Conservation (phyloP, 2,797 vertebrate genomes). For the Chrysocyon brachyurus region DNA sequence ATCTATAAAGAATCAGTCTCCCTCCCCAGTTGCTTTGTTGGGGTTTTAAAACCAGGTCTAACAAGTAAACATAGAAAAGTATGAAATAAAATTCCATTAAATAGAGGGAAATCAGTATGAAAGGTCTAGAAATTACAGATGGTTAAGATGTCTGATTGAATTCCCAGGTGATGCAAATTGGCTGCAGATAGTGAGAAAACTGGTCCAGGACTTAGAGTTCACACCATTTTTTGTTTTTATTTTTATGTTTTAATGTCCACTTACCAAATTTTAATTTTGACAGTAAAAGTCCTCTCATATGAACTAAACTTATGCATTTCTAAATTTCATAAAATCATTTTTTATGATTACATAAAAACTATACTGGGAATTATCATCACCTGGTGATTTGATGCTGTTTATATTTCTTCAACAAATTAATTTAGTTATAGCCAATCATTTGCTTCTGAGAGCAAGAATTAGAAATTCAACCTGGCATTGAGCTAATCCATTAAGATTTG, state of each 20-base stretch:
- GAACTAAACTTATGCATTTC: slow-evolving; percentile 74
- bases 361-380: slow-evolving; percentile 43
- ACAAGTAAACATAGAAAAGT: slow-evolving; percentile 81
- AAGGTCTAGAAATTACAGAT: slow-evolving; percentile 85
- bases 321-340: slow-evolving; percentile 64
- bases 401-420: slow-evolving; percentile 71
- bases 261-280: slow-evolving; percentile 78
- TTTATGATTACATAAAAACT: neutral
- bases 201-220: slow-evolving; percentile 83
- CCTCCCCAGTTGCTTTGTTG: neutral
- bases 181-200: slow-evolving; percentile 84
- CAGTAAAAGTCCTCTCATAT: slow-evolving; percentile 72
- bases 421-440: slow-evolving; percentile 59
- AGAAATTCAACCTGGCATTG: slow-evolving; percentile 1
- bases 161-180: slow-evolving; percentile 83
- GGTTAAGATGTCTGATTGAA: slow-evolving; percentile 85
- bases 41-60: slow-evolving; percentile 60
- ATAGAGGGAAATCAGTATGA: slow-evolving; percentile 79
- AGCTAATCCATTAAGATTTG: slow-evolving; percentile 70
- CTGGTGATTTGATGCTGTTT: slow-evolving; percentile 55
- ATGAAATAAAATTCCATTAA: slow-evolving; percentile 83
- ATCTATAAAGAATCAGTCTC: slow-evolving; percentile 57
- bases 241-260: slow-evolving; percentile 78
- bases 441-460: slow-evolving; percentile 47
- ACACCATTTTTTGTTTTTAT: slow-evolving; percentile 78